A percentile compares a stretch with the other conserved stretches of the same genome.
Evolutionary conservation across 2,113 vertebrate species (phyloP).

Genomic region (Fulmarus glacialis): DNA sequence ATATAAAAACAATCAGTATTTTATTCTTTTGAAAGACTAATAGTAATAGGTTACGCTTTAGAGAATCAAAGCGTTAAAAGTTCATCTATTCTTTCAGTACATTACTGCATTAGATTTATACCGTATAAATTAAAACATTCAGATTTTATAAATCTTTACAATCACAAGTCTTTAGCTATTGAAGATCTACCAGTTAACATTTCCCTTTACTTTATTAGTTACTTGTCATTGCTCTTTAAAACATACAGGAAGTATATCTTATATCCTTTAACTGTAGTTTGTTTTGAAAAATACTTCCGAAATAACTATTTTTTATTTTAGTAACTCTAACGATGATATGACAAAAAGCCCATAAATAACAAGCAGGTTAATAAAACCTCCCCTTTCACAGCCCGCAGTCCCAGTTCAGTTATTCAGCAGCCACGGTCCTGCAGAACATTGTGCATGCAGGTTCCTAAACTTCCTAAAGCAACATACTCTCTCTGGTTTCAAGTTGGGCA

Average conservation of each 20-base stretch:
- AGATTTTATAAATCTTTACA: background rate
- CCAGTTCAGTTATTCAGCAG: background rate
- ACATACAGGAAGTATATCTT: background rate
- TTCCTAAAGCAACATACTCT: background rate
- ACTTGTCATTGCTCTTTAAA: background rate
- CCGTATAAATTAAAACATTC: background rate
- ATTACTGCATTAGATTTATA: background rate
- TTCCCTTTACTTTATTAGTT: background rate
- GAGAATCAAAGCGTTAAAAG: background rate
- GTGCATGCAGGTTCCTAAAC: accelerated
- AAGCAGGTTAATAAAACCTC: background rate
- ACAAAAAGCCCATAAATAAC: background rate
- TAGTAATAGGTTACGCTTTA: accelerated
- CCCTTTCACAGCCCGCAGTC: background rate
- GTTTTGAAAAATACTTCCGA: background rate
- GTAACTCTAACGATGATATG: background rate
- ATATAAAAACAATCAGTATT: background rate
- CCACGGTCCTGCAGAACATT: background rate
- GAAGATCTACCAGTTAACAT: background rate
- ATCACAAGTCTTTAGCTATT: background rate
- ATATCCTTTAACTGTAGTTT: background rate
- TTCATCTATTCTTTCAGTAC: background rate
- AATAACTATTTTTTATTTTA: background rate
- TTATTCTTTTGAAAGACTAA: background rate
- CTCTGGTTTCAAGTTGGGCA: background rate